phyloP scores from a whole-genome alignment of 2,888 invertebrate genomes.

The Sphaerophoria rueppellii region DNA sequence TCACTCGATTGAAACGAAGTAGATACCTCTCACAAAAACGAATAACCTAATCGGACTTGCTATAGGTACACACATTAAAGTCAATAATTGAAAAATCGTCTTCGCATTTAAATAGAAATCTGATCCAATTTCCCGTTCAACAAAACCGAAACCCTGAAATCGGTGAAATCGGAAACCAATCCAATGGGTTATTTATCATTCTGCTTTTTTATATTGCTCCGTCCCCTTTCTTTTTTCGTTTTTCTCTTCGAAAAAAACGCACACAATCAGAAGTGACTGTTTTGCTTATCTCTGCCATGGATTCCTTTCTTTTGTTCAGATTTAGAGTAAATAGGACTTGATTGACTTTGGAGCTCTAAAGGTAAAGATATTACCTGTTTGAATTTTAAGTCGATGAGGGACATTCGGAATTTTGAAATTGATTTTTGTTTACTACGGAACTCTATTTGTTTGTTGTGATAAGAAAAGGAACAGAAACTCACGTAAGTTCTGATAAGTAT shows the following conservation, averaged over 20 bases:
- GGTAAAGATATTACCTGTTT: slow-evolving; percentile 40
- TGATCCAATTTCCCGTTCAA: neutral
- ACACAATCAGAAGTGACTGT: slow-evolving; percentile 59
- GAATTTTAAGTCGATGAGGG: slow-evolving; percentile 28
- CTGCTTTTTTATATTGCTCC: slow-evolving; percentile 57
- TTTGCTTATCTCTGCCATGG: slow-evolving; percentile 51
- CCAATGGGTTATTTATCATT: slow-evolving; percentile 68
- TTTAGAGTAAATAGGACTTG: slow-evolving; percentile 62
- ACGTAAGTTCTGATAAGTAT: slow-evolving; percentile 62
- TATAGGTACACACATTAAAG: slow-evolving; percentile 33
- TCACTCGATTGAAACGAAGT: slow-evolving; percentile 61
- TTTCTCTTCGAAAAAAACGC: slow-evolving; percentile 22
- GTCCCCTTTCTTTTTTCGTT: slow-evolving; percentile 28
- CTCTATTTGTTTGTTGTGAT: slow-evolving; percentile 35
- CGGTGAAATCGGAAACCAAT: slow-evolving; percentile 39
- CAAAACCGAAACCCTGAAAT: neutral
- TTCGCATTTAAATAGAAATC: neutral
- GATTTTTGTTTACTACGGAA: neutral
- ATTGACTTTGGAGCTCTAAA: slow-evolving; percentile 52
- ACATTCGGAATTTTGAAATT: slow-evolving; percentile 49
- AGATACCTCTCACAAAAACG: slow-evolving; percentile 40
- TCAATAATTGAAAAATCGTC: slow-evolving; percentile 46
- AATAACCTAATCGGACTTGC: slow-evolving; percentile 52
- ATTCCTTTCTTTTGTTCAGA: slow-evolving; percentile 50
- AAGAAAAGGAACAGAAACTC: slow-evolving; percentile 53